phyloP scores from a whole-genome alignment of 2,888 invertebrate genomes.

The Cephonodes hylas region DNA sequence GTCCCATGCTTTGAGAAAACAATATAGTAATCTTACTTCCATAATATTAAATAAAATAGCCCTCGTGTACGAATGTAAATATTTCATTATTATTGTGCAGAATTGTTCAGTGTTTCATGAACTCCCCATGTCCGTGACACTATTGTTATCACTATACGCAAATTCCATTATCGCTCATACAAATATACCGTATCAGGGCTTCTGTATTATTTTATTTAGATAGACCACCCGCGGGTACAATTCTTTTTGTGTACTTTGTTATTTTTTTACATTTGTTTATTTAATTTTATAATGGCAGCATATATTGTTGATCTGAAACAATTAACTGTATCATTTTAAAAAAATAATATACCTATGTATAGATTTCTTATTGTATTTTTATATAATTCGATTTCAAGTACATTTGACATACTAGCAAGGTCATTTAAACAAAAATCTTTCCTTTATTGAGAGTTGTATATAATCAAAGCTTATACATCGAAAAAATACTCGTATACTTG shows the following conservation, averaged over 20 bases:
- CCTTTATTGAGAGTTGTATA: too few species aligned
- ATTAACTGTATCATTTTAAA: too few species aligned
- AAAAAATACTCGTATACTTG: too few species aligned
- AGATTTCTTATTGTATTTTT: too few species aligned
- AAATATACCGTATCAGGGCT: slow-evolving; percentile 29
- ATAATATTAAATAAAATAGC: background rate
- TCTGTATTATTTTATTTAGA: slow-evolving; percentile 26
- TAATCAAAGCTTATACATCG: too few species aligned
- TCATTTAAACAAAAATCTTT: too few species aligned
- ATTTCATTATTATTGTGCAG: slow-evolving; percentile 25
- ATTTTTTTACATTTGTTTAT: slow-evolving; percentile 4
- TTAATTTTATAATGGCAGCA: background rate
- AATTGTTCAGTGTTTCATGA: slow-evolving; percentile 13
- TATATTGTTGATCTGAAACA: too few species aligned
- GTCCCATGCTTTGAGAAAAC: background rate
- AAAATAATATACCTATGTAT: too few species aligned
- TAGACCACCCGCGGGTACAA: slow-evolving; percentile 28
- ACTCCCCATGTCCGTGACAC: slow-evolving; percentile 24
- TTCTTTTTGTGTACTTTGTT: background rate
- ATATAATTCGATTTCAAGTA: too few species aligned
- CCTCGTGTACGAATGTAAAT: slow-evolving; percentile 6
- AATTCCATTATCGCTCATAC: slow-evolving; percentile 37
- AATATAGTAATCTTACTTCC: background rate
- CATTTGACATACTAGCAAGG: too few species aligned
- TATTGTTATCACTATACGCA: slow-evolving; percentile 35